These are phyloP conservation scores for Rhineura floridana DNA, from an alignment of 2,113 vertebrate genomes.

Conservation along the genomic window DNA sequence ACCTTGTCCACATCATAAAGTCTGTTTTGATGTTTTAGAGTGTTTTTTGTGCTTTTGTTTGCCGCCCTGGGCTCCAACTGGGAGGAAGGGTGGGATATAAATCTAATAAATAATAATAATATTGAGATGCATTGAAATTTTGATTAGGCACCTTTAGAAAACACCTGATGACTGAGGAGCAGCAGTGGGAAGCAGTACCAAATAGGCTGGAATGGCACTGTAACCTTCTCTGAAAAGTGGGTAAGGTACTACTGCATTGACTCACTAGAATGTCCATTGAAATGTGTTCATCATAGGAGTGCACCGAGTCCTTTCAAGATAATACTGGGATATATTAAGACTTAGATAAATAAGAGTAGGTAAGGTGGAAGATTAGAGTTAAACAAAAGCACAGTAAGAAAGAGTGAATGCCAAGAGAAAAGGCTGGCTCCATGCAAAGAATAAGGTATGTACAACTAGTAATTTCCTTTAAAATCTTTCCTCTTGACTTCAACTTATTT, in stretches of 20 bases:
- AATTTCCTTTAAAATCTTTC: background rate
- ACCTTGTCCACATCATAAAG: too few species aligned
- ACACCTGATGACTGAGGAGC: background rate
- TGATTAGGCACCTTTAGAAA: background rate
- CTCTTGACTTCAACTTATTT: background rate
- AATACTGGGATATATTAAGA: background rate
- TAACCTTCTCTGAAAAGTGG: background rate
- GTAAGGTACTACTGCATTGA: background rate
- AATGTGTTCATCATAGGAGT: background rate
- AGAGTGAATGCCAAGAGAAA: background rate
- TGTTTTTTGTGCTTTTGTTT: too few species aligned
- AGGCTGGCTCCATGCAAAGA: background rate
- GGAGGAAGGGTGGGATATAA: too few species aligned
- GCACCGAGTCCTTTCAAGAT: background rate
- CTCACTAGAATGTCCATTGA: background rate
- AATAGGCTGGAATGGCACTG: too few species aligned
- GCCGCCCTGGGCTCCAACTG: too few species aligned
- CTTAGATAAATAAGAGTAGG: background rate
- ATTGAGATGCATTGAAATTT: background rate
- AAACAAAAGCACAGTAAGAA: background rate
- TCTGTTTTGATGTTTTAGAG: too few species aligned
- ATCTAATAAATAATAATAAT: too few species aligned
- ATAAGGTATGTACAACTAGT: background rate
- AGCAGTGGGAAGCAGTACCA: background rate
- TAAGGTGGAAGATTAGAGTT: background rate